Base-by-base conservation (phyloP, 2,888 invertebrate species). In the Melinopterus prodromus region DNA sequence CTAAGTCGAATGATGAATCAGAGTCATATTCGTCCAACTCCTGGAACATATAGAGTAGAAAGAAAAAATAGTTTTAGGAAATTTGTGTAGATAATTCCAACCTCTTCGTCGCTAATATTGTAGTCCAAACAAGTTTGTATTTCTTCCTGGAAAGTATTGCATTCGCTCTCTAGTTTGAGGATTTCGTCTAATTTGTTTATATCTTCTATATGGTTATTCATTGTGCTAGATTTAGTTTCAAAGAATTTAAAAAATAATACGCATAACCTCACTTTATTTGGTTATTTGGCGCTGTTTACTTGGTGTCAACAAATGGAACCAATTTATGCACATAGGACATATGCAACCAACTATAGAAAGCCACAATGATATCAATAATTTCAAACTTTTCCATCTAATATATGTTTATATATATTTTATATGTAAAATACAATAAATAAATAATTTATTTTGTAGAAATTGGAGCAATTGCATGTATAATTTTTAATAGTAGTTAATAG, bases 51-150 rank as follows among this genome's bases (percentile, higher is more conserved):
- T n/a, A 74, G 69, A 14, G n/a, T 6, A 71, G 7, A 69, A 75
- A 75, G 38, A 12, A 70, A 37, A 76, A 75, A 15, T 4, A 53
- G 12, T 2, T 69, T 69, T 71, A 35, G 4, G 6, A 9, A 37
- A 9, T 37, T 37, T 26, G 76, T 76, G 14, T 6, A 14, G 7
- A 79, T 70, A 36, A 16, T 79, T 80, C 78, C 80, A 69, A 77
- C 77, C 35, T 81, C 82, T 38, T 82, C 82, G 15, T 80, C 80
- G 37, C 79, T 80, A 16, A 79, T 81, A 12, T 75, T 69, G 53
- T 75, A 70, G 9, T 77, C 74, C 35, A 82, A 78, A 70, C 80
- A 78, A n/a, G 78, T 80, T 69, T 80, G 78, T 16, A 81, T 78
- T 77, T 82, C 82, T 69, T 81, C 79, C 69, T 79, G 53, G n/a